Percentiles rank a stretch among this genome's conserved stretches.
These are phyloP conservation scores for Onthophagus sagittarius DNA, from an alignment of 2,888 invertebrate species.

Conservation along the genomic window DNA sequence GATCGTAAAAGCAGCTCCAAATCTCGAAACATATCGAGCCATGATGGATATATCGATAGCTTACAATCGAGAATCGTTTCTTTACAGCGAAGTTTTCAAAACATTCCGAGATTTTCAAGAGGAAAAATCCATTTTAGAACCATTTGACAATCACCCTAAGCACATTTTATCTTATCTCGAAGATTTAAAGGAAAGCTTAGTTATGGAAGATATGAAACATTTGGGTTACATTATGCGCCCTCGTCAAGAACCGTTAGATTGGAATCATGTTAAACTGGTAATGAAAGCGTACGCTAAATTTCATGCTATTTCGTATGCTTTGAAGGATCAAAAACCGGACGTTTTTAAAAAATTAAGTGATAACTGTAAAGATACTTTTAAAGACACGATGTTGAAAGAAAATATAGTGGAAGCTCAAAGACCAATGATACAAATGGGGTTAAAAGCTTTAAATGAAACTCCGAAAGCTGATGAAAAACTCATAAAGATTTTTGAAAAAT, in stretches of 20 bases:
- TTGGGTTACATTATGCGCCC: constrained; percentile 32
- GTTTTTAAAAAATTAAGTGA: constrained; percentile 28
- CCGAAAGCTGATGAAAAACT: background rate
- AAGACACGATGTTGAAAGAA: constrained; percentile 7
- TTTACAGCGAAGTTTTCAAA: constrained; percentile 34
- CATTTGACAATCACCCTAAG: constrained; percentile 22
- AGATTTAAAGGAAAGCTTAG: constrained; percentile 28
- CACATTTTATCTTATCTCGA: constrained; percentile 25
- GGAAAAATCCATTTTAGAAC: constrained; percentile 24
- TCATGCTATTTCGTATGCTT: constrained; percentile 37
- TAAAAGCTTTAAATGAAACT: background rate
- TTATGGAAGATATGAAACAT: constrained; percentile 33
- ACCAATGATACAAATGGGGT: background rate
- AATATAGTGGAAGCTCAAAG: background rate
- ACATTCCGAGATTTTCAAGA: constrained; percentile 31
- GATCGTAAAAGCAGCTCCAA: constrained; percentile 36
- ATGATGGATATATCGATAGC: constrained; percentile 26
- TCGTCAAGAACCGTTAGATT: constrained; percentile 31
- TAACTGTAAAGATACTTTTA: constrained; percentile 26
- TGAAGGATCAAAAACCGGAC: constrained; percentile 32
- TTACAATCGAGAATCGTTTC: constrained; percentile 34
- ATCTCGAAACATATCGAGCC: constrained; percentile 29
- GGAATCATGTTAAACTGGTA: constrained; percentile 33
- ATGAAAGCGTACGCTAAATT: constrained; percentile 35
- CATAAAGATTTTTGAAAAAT: background rate